Evolutionary conservation across 2,113 vertebrate species (phyloP).

Genomic region (Tamias sibiricus): DNA sequence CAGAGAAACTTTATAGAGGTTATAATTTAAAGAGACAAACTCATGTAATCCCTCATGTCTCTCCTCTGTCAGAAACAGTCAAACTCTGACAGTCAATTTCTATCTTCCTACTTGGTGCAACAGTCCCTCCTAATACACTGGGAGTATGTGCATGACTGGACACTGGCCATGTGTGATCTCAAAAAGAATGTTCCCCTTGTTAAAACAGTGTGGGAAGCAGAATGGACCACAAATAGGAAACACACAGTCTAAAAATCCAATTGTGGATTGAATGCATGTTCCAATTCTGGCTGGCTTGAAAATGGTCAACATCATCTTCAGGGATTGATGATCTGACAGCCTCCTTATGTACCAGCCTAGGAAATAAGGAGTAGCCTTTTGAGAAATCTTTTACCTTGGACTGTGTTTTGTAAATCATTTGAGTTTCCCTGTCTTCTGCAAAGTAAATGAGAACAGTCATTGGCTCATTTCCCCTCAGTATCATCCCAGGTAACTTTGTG

Average conservation of each 20-base stretch:
- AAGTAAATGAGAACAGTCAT: background rate
- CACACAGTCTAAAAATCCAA: background rate
- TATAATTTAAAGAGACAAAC: conserved; percentile 16
- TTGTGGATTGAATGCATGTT: background rate
- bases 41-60: background rate
- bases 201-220: background rate
- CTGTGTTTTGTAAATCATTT: conserved; percentile 18
- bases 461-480: background rate
- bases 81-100: background rate
- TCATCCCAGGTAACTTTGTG: conserved; percentile 32
- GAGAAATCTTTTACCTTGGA: conserved; percentile 37
- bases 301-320: conserved; percentile 9
- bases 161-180: background rate
- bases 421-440: background rate
- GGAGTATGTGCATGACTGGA: background rate
- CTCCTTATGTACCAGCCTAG: background rate
- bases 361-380: conserved; percentile 40
- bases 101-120: background rate
- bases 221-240: background rate
- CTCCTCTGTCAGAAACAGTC: conserved; percentile 34
- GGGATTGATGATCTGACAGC: conserved; percentile 3
- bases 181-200: background rate
- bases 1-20: background rate
- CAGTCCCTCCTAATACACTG: background rate
- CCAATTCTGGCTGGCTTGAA: background rate